Percentiles rank a stretch among this genome's conserved stretches.
Conservation (phyloP, 1,140 invertebrate genomes). For the Melanaphis sacchari region DNA sequence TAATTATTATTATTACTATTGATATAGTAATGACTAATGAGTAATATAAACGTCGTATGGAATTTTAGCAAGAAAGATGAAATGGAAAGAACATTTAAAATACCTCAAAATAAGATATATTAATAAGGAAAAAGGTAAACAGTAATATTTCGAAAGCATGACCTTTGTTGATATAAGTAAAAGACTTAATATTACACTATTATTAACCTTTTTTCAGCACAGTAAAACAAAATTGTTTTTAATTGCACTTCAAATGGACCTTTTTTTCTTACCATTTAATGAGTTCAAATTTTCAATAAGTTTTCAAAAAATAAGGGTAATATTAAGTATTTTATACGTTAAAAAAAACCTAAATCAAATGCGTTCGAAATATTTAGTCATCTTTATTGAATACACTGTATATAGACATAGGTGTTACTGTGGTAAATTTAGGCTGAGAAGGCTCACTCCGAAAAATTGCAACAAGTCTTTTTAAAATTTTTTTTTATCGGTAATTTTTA, state of each 20-base stretch:
- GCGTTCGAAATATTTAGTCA: background rate
- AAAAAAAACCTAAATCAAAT: background rate
- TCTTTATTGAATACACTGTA: background rate
- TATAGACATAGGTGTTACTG: background rate
- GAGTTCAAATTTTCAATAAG: background rate
- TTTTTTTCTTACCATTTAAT: background rate
- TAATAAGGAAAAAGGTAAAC: background rate
- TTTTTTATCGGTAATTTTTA: constrained; percentile 24
- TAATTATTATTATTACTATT: background rate
- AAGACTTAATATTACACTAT: background rate
- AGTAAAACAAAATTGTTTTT: background rate
- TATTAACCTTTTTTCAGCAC: background rate
- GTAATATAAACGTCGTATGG: background rate
- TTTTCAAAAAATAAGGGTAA: no score
- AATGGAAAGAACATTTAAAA: background rate
- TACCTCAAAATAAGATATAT: background rate
- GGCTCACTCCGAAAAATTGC: background rate
- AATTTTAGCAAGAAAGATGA: background rate
- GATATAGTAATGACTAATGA: background rate
- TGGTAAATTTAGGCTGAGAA: background rate
- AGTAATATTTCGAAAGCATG: background rate
- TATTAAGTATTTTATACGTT: no score
- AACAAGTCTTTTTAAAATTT: background rate
- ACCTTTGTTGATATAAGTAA: background rate
- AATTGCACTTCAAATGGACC: background rate